Base-by-base conservation (phyloP, 2,888 invertebrate species). In the Apodemia hepburni region DNA sequence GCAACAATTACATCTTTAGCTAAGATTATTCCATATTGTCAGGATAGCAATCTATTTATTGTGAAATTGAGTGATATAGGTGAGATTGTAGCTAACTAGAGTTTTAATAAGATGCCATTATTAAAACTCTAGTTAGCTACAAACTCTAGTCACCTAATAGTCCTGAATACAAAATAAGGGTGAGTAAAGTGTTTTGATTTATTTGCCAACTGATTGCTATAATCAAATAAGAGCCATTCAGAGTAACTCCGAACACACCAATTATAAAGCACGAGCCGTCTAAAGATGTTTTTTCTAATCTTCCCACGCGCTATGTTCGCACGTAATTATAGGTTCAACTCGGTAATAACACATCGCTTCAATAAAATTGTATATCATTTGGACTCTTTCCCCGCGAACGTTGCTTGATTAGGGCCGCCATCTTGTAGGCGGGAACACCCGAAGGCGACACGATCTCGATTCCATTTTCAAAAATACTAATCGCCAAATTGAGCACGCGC, bases 301-400 rank as follows among this genome's bases (percentile, higher is more conserved):
- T 91, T 91, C 90, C 91, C 90, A 91, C 91, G 90, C 87, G 83
- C 80, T 78, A 82, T 82, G 82, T 84, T 82, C 75, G 76, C 77
- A 73, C 75, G 81, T 91, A 90, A 91, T 91, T 86, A 88, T 84
- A 85, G 87, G 88, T 87, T 89, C 80, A 80, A 80, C 76, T 75
- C 81, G 45, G 84, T 91, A 91, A 91, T 91, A 90, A 91, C 87
- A 89, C 84, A 88, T 90, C 87, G 84, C 87, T 84, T 85, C 87
- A 87, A 87, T 89, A 85, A 90, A 90, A 90, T 88, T 88, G 88
- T 90, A 88, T 89, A 91, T 89, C 88, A 89, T 88, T 89, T 82
- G 77, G 79, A 81, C 82, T 74, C 77, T 79, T 82, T 85, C 85
- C 87, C 87, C 85, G 88, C 82, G 85, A 84, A 83, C 83, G 81